These are phyloP conservation scores for Mastigias papua DNA, from an alignment of 30 jellyfish, hydroid and myxozoan species.

Conservation along the genomic window DNA sequence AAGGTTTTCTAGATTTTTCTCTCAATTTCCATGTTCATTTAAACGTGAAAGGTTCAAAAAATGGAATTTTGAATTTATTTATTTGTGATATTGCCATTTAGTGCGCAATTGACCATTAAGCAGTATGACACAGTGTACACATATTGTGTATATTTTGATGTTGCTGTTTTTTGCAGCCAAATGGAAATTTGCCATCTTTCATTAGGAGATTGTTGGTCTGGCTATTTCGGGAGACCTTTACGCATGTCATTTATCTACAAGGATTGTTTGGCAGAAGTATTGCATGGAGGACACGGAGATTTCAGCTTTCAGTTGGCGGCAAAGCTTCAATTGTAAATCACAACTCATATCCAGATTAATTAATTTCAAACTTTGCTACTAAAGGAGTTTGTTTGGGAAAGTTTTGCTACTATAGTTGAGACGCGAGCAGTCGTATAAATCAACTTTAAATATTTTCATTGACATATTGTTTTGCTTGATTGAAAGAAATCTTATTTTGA, in stretches of 20 bases:
- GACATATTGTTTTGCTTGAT: too few species aligned
- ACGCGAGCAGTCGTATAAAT: background rate
- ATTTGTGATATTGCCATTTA: too few species aligned
- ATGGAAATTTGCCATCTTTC: slow-evolving; percentile 79
- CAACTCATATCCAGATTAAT: slow-evolving; percentile 23
- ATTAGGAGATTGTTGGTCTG: slow-evolving; percentile 78
- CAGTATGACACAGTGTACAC: too few species aligned
- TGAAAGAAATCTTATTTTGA: too few species aligned
- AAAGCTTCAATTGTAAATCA: slow-evolving; percentile 65
- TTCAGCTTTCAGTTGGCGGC: slow-evolving; percentile 85
- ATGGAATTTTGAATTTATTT: too few species aligned
- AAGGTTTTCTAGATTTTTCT: too few species aligned
- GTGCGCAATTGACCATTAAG: too few species aligned
- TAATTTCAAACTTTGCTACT: background rate
- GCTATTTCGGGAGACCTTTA: slow-evolving; percentile 88
- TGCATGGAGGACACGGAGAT: slow-evolving; percentile 89
- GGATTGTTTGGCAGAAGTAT: slow-evolving; percentile 87
- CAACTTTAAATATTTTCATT: too few species aligned
- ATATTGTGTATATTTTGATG: background rate
- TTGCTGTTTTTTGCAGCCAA: slow-evolving; percentile 42
- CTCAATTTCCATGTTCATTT: too few species aligned
- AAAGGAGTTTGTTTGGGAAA: background rate
- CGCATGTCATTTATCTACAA: slow-evolving; percentile 76
- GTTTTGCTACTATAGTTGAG: background rate
- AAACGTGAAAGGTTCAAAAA: too few species aligned